Conservation (phyloP, 2,888 invertebrate genomes). For the Elegia similella region DNA sequence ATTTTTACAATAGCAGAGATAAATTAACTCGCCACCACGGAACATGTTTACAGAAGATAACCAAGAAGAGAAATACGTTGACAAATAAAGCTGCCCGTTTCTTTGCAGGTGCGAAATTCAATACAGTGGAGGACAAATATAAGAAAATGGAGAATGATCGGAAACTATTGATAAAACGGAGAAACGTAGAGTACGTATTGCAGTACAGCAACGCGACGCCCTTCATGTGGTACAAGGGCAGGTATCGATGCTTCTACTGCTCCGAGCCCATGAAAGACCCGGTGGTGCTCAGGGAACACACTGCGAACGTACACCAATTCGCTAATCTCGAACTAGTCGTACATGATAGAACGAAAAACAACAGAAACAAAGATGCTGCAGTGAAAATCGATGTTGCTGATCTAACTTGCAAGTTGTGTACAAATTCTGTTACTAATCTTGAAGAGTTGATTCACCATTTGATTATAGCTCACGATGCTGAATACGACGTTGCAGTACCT, state of each 20-base stretch:
- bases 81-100: constrained; percentile 48
- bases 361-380: constrained; percentile 69
- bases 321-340: constrained; percentile 65
- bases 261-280: constrained; percentile 65
- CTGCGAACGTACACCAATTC: constrained; percentile 49
- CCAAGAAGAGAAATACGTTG: constrained; percentile 8
- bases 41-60: not conserved
- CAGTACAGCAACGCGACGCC: constrained; percentile 71
- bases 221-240: constrained; percentile 71
- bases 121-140: constrained; percentile 63
- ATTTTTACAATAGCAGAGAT: too few species aligned
- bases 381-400: constrained; percentile 70
- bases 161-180: constrained; percentile 61
- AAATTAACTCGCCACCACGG: too few species aligned
- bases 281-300: constrained; percentile 54
- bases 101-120: constrained; percentile 68
- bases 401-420: constrained; percentile 62
- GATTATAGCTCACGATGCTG: constrained; percentile 71
- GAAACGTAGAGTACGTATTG: constrained; percentile 69
- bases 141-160: constrained; percentile 66
- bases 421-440: constrained; percentile 47
- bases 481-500: constrained; percentile 65
- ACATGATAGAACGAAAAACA: constrained; percentile 65
- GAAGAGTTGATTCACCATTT: constrained; percentile 69
- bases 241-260: constrained; percentile 70